phyloP scores from a whole-genome alignment of 2,888 invertebrate species.

The Nudaria mundana region DNA sequence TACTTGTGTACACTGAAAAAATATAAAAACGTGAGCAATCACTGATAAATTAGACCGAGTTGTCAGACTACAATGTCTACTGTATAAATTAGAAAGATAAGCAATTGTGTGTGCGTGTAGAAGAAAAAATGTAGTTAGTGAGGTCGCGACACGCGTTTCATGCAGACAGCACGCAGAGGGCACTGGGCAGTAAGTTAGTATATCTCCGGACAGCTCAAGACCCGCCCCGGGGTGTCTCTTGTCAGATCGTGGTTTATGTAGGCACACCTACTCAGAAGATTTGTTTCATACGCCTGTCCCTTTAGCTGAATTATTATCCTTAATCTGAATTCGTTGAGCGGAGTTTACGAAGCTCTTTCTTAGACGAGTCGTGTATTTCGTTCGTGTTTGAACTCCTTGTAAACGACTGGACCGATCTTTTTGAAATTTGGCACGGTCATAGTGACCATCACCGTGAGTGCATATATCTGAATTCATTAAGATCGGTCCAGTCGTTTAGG shows the following conservation, averaged over 20 bases:
- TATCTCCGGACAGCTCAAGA: constrained; percentile 42
- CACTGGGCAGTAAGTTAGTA: constrained; percentile 42
- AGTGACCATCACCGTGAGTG: no score
- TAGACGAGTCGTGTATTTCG: no score
- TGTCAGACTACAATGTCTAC: no score
- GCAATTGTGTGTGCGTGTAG: constrained; percentile 29
- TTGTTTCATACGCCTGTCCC: constrained; percentile 51
- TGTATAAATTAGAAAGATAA: constrained; percentile 19
- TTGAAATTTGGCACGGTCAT: no score
- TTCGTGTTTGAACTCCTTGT: no score
- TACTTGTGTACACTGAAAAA: neutral
- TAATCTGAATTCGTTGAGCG: constrained; percentile 48
- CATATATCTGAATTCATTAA: no score
- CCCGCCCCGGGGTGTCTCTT: constrained; percentile 62
- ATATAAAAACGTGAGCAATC: no score
- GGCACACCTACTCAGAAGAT: constrained; percentile 49
- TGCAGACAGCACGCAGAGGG: constrained; percentile 24
- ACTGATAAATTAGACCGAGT: no score
- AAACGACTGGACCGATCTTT: no score
- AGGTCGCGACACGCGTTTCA: constrained; percentile 23
- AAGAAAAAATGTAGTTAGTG: constrained; percentile 27
- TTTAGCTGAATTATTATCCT: constrained; percentile 52
- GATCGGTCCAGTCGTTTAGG: no score
- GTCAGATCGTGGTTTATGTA: constrained; percentile 56
- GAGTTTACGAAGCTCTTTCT: no score